Conservation (phyloP, 2,113 vertebrate genomes). For the Notiomystis cincta region DNA sequence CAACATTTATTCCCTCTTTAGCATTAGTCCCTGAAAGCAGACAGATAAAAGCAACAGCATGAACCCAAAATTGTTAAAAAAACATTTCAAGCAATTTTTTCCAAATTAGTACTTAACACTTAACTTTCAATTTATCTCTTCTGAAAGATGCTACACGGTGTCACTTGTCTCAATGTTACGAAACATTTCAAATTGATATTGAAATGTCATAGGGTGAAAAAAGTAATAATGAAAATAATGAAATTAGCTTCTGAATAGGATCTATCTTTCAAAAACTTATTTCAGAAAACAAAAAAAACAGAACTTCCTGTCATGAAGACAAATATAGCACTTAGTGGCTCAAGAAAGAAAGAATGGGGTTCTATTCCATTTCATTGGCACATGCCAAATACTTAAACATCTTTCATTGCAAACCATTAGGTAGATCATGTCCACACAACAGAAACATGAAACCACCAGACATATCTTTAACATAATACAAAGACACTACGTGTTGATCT, state of each 20-base stretch:
- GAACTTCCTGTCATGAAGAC: background rate
- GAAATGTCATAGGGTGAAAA: background rate
- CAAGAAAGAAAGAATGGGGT: background rate
- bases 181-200: background rate
- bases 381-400: background rate
- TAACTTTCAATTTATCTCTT: background rate
- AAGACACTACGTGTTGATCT: background rate
- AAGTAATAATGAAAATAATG: background rate
- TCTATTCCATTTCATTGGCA: background rate
- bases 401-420: background rate
- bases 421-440: background rate
- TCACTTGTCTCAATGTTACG: background rate
- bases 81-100: background rate
- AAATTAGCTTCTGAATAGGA: background rate
- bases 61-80: background rate
- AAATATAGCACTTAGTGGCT: background rate
- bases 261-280: background rate
- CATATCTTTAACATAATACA: background rate
- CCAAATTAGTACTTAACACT: background rate
- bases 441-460: background rate
- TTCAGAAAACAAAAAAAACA: background rate
- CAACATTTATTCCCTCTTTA: background rate
- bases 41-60: background rate
- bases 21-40: background rate
- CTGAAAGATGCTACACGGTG: background rate